Conservation (phyloP, 2,888 invertebrate genomes). For the Autographa pulchrina region DNA sequence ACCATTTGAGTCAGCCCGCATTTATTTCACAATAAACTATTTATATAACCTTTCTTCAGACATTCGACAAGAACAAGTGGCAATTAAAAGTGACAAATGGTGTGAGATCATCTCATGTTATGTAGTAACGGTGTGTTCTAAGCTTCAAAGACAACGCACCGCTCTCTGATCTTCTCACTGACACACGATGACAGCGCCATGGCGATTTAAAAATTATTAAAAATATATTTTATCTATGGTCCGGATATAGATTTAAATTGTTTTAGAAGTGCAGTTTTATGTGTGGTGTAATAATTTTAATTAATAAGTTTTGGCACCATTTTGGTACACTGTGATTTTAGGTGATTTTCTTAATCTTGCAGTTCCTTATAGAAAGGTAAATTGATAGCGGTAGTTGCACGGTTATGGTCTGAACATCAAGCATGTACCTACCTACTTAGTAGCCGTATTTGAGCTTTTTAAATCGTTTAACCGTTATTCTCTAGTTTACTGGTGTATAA, state of each 20-base stretch:
- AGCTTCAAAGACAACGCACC: constrained; percentile 69
- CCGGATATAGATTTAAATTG: constrained; percentile 9
- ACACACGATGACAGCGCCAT: constrained; percentile 55
- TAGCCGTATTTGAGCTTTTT: too few relatives aligned
- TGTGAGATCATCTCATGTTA: constrained; percentile 70
- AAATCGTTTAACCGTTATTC: too few relatives aligned
- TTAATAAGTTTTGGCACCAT: constrained; percentile 6
- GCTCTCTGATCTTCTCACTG: constrained; percentile 78
- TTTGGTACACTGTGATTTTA: too few relatives aligned
- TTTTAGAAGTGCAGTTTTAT: constrained; percentile 2
- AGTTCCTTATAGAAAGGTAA: too few relatives aligned
- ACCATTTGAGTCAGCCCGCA: constrained; percentile 10
- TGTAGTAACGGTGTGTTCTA: constrained; percentile 74
- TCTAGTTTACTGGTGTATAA: too few relatives aligned
- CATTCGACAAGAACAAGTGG: constrained; percentile 85
- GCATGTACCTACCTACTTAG: too few relatives aligned
- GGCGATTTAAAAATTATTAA: constrained; percentile 49
- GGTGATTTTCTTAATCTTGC: too few relatives aligned
- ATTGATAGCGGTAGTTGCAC: too few relatives aligned
- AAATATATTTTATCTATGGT: constrained; percentile 34
- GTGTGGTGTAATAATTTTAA: neutral
- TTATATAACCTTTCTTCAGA: constrained; percentile 81
- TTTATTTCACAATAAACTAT: constrained; percentile 84
- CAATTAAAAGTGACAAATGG: constrained; percentile 90
- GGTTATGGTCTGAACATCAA: too few relatives aligned